Conservation (phyloP, 1,140 invertebrate species). For the Frieseomelitta varia region DNA sequence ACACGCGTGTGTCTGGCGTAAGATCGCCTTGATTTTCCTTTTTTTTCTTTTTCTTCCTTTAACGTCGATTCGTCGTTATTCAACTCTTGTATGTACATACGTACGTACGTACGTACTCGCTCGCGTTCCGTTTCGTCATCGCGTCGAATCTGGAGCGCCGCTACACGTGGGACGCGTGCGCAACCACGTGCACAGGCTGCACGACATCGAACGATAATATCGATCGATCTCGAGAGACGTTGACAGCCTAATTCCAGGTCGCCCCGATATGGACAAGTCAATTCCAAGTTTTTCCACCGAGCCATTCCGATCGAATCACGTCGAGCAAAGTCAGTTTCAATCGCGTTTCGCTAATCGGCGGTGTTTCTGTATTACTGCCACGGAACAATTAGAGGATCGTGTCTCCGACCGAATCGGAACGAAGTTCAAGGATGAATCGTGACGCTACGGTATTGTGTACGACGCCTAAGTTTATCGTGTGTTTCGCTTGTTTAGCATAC, state of each 20-base stretch:
- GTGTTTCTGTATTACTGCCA: neutral
- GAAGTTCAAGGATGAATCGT: conserved; percentile 14
- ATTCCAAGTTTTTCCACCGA: neutral
- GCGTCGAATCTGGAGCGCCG: conserved; percentile 1
- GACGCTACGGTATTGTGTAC: neutral
- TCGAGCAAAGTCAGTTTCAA: neutral
- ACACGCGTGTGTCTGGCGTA: neutral
- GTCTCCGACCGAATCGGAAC: neutral
- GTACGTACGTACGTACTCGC: neutral
- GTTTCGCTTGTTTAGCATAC: neutral
- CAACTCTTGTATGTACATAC: neutral
- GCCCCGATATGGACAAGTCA: neutral
- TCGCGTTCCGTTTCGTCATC: neutral
- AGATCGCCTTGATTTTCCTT: too few relatives aligned
- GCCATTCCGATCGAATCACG: neutral
- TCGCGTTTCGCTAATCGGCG: neutral
- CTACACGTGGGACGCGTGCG: conserved; percentile 47
- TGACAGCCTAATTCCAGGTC: conserved; percentile 20
- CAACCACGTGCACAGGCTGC: conserved; percentile 37
- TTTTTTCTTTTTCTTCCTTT: too few relatives aligned
- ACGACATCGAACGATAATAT: conserved; percentile 32
- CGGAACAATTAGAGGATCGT: neutral
- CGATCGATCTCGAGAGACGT: conserved; percentile 4
- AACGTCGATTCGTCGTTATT: neutral
- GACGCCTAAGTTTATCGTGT: neutral